Conservation (phyloP, 2,888 invertebrate genomes). For the Alviniconcha strummeri region DNA sequence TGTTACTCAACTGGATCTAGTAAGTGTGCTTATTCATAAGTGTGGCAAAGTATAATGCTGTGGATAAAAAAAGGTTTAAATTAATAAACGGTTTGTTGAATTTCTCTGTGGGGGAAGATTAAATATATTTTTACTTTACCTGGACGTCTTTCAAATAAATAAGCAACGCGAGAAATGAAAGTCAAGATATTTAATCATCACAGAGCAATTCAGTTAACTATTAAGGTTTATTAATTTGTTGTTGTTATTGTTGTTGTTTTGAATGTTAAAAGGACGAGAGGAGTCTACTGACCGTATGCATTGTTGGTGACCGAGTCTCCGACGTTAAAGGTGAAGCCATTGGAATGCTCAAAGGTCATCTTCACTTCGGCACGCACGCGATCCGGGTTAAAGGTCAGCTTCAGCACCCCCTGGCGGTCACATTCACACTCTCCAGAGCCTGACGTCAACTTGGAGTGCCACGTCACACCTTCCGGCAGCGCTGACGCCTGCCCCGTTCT, state of each 20-base stretch:
- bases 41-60: not conserved
- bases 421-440: not conserved
- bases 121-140: too few species aligned
- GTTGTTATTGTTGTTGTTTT: too few species aligned
- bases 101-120: too few species aligned
- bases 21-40: too few species aligned
- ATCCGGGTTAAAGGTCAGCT: not conserved
- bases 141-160: too few species aligned
- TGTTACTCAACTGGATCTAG: not conserved
- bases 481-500: not conserved
- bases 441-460: not conserved
- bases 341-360: not conserved
- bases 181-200: too few species aligned
- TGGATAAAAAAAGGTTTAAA: too few species aligned
- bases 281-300: not conserved
- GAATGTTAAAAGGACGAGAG: too few species aligned
- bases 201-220: too few species aligned
- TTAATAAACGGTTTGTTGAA: too few species aligned
- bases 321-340: slow-evolving; percentile 4
- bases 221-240: too few species aligned
- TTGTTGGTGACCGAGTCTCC: slow-evolving; percentile 12
- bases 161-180: too few species aligned
- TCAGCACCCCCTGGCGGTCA: slow-evolving; percentile 7
- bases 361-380: not conserved
- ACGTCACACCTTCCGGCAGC: not conserved